Conservation (phyloP, 2,113 vertebrate species). For the Dolichotis patagonum region DNA sequence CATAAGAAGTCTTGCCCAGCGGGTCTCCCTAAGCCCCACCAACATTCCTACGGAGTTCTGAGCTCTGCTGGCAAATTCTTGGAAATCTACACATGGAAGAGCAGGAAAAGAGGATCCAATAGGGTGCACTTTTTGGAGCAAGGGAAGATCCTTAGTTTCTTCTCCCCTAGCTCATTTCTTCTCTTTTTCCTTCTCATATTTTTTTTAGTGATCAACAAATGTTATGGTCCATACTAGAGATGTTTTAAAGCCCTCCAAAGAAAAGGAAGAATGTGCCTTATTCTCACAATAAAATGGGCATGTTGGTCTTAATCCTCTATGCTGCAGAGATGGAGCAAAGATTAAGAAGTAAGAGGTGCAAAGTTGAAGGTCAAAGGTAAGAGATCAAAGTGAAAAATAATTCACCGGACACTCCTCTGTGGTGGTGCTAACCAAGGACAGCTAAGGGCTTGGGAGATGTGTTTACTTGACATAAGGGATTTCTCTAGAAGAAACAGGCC, state of each 20-base stretch:
- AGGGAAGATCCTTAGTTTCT: neutral
- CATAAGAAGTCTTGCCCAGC: neutral
- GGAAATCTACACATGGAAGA: neutral
- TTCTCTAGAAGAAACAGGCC: neutral
- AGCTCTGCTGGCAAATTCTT: neutral
- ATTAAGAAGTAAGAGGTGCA: neutral
- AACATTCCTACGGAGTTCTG: neutral
- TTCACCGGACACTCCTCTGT: neutral
- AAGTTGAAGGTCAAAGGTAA: neutral
- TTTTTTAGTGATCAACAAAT: neutral
- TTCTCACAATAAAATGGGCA: neutral
- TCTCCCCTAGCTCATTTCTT: neutral
- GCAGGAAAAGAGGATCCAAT: neutral
- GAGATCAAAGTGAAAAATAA: neutral
- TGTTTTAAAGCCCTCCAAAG: neutral
- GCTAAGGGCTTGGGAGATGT: neutral
- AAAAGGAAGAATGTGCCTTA: neutral
- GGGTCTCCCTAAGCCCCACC: neutral
- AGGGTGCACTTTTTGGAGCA: neutral
- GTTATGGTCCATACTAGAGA: neutral
- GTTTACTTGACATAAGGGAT: neutral
- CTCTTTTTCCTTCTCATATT: neutral
- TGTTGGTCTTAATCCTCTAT: neutral
- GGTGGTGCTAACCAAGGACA: neutral
- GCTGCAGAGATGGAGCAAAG: neutral